Evolutionary conservation across 2,797 vertebrate species (phyloP).

Genomic region (Malacoraja senta): DNA sequence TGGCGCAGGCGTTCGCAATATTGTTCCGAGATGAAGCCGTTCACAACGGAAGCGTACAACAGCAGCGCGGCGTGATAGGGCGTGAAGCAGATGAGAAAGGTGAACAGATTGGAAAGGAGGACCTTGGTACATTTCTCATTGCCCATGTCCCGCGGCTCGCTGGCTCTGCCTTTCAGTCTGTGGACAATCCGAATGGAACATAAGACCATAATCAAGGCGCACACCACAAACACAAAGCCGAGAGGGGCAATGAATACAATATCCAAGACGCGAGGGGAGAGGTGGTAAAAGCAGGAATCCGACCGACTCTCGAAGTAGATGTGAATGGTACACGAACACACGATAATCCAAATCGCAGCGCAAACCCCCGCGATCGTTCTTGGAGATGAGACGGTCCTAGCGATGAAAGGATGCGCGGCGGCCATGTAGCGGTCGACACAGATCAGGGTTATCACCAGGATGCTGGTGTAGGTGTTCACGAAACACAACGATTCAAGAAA

Average conservation of each 20-base stretch:
- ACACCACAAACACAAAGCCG: slow-evolving; percentile 47
- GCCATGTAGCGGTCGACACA: slow-evolving; percentile 56
- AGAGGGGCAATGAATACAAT: neutral
- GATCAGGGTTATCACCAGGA: slow-evolving; percentile 55
- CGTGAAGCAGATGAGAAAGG: neutral
- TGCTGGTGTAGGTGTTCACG: slow-evolving; percentile 63
- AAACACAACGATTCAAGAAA: slow-evolving; percentile 53
- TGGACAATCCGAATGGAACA: slow-evolving; percentile 53
- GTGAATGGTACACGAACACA: neutral
- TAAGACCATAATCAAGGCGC: slow-evolving; percentile 47
- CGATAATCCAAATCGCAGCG: slow-evolving; percentile 48
- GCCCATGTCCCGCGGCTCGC: too few species aligned
- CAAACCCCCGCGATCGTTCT: slow-evolving; percentile 51
- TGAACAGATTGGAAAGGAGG: neutral
- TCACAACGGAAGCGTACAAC: neutral
- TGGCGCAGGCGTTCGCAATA: neutral
- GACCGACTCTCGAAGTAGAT: slow-evolving; percentile 45
- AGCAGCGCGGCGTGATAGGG: neutral
- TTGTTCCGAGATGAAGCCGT: neutral
- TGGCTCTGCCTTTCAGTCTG: slow-evolving; percentile 45
- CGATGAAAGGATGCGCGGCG: slow-evolving; percentile 53
- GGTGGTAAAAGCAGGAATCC: slow-evolving; percentile 44
- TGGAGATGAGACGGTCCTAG: slow-evolving; percentile 45
- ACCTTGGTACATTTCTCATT: neutral
- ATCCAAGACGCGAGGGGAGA: slow-evolving; percentile 44